Conservation (phyloP, 2,888 invertebrate species). For the Xiphydria camelus region DNA sequence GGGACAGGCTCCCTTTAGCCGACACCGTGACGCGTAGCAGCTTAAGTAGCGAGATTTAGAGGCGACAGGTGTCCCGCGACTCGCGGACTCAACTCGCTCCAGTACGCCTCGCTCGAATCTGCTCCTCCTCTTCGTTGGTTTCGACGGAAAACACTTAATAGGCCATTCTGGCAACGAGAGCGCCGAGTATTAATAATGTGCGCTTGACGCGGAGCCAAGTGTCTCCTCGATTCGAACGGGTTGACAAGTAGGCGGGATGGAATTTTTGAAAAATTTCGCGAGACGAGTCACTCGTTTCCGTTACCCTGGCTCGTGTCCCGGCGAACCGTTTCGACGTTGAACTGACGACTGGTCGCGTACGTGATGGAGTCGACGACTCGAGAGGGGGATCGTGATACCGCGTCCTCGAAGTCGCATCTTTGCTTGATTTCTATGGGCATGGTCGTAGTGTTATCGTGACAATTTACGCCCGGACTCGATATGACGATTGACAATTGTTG, state of each 20-base stretch:
- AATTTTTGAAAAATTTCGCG: conserved; percentile 6
- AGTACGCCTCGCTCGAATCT: conserved; percentile 16
- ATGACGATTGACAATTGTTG: too few species aligned
- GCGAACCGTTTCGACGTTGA: too few species aligned
- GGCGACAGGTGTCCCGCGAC: conserved; percentile 49
- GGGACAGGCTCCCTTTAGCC: conserved; percentile 24
- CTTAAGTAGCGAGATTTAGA: conserved; percentile 55
- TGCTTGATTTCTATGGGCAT: too few species aligned
- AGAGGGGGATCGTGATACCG: too few species aligned
- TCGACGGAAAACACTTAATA: conserved; percentile 36
- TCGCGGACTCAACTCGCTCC: background rate
- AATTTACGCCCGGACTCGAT: too few species aligned
- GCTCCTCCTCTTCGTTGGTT: conserved; percentile 3
- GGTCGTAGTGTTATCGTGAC: too few species aligned
- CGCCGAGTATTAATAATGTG: conserved; percentile 42
- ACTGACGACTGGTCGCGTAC: too few species aligned
- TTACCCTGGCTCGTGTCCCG: too few species aligned
- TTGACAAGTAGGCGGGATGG: conserved; percentile 18
- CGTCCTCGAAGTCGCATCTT: too few species aligned
- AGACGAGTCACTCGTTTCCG: too few species aligned
- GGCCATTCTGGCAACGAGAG: conserved; percentile 39
- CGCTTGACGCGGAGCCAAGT: conserved; percentile 39
- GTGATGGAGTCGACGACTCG: too few species aligned
- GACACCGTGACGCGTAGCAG: conserved; percentile 39
- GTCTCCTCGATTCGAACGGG: conserved; percentile 12